phyloP scores from a whole-genome alignment of 2,113 vertebrate species.

The Albula glossodonta region DNA sequence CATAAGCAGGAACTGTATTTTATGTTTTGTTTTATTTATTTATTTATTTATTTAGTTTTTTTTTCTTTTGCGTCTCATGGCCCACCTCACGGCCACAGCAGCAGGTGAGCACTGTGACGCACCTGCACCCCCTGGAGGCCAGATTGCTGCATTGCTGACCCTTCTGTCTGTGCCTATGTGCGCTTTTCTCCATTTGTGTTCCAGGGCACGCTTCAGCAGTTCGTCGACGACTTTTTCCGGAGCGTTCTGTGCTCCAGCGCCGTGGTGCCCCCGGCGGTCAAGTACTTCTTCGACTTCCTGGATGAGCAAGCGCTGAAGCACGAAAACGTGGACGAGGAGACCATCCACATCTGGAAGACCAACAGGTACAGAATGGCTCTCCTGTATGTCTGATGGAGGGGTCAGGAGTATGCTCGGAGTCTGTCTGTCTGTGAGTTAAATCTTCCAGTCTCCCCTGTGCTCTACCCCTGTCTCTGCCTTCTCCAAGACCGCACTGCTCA shows the following conservation, averaged over 20 bases:
- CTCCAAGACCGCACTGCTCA: background rate
- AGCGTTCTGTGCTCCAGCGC: constrained; percentile 88
- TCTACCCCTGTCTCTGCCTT: background rate
- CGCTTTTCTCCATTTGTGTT: constrained; percentile 30
- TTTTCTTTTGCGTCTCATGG: no score
- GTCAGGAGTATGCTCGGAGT: background rate
- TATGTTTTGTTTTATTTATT: no score
- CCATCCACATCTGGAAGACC: constrained; percentile 98
- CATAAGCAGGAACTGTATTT: no score
- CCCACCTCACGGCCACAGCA: no score
- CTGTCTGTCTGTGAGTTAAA: no score
- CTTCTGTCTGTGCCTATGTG: background rate
- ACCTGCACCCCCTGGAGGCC: background rate
- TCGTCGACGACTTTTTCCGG: constrained; percentile 96
- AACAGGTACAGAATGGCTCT: constrained; percentile 76
- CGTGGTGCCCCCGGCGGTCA: constrained; percentile 90
- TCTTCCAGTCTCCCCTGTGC: background rate
- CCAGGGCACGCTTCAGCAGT: constrained; percentile 96
- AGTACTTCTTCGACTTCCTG: constrained; percentile 98
- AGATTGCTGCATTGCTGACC: no score
- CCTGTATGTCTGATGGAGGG: background rate
- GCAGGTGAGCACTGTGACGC: no score
- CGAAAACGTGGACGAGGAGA: constrained; percentile 93
- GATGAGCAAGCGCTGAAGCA: constrained; percentile 95
- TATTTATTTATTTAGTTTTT: no score